These are phyloP conservation scores for Pangasius mekongensis DNA, from an alignment of 2,797 vertebrate species.

Conservation along the genomic window DNA sequence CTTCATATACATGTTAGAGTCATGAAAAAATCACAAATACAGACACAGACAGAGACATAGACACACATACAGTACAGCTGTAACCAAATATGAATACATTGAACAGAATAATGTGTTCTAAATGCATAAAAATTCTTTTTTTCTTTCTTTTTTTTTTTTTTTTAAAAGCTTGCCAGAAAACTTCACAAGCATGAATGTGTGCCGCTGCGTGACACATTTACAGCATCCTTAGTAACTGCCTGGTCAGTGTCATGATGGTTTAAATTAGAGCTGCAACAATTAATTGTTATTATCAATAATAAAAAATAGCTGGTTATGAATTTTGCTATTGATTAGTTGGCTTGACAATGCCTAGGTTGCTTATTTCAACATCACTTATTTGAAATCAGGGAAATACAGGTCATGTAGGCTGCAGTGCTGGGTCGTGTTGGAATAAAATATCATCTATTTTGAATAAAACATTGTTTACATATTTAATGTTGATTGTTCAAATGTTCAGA, in stretches of 20 bases:
- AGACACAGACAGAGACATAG: conserved; percentile 7
- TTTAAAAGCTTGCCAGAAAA: background rate
- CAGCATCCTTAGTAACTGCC: background rate
- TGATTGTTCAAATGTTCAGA: too few relatives aligned
- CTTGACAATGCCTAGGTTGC: too few relatives aligned
- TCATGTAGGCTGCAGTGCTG: too few relatives aligned
- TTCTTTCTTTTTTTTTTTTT: background rate
- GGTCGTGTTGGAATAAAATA: too few relatives aligned
- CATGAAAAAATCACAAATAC: background rate
- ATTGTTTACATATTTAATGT: background rate
- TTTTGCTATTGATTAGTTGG: background rate
- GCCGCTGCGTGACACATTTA: background rate
- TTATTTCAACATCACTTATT: background rate
- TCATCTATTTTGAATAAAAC: too few relatives aligned
- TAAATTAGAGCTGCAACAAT: background rate
- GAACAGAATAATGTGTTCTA: background rate
- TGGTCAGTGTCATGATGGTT: background rate
- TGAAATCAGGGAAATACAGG: background rate
- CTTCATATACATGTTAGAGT: background rate
- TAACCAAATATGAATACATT: background rate
- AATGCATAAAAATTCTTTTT: background rate
- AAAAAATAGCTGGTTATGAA: background rate
- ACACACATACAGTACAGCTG: background rate
- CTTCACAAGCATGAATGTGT: background rate
- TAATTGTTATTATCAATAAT: background rate